Evolutionary conservation across 2,113 vertebrate species (phyloP), one percentile per base, ranked within the genome.

Genomic region (Ictalurus furcatus): DNA sequence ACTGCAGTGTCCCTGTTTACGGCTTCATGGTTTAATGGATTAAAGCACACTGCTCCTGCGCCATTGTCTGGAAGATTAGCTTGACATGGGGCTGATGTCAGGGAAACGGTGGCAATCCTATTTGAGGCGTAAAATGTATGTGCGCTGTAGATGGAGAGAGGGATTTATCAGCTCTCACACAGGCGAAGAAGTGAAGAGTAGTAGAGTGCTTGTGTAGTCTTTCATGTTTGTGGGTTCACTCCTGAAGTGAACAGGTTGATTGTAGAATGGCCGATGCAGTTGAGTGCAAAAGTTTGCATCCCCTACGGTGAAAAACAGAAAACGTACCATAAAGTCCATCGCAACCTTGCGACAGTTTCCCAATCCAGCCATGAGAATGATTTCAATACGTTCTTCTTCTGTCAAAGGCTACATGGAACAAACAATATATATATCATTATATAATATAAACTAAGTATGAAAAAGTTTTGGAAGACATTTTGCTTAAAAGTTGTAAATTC

Each of bases 11-110:
- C 76, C 90, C 86, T 91, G 90, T 92, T 86, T 90, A 58, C 85
- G 67, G 87, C 89, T 92, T 85, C 92, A 90, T 91, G 94, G 93
- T 93, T 93, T 92, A 89, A 92, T 92, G 92, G 94, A 95, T 96
- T 95, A 95, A 94, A 92, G 93, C 90, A 9, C 74, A 71, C 91
- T 93, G 92, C 93, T 93, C 90, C 91, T 92, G 92, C 88, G 87
- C 92, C 93, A 94, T 95, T 96, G 94, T 95, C 93, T 95, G 93
- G 92, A 91, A 94, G 94, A 95, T 95, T 95, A 95, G 92, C 94
- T 94, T 90, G 85, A 94, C 93, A 92, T 92, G 78, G 91, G 93
- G 93, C 91, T 92, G 92, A 92, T 94, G 92, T 91, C 83, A 85
- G 90, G 89, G 92, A 87, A 82, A 88, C 90, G 92, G 92, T 93